These are phyloP conservation scores for Halichoeres trimaculatus DNA, from an alignment of 2,113 vertebrate genomes.

Conservation along the genomic window DNA sequence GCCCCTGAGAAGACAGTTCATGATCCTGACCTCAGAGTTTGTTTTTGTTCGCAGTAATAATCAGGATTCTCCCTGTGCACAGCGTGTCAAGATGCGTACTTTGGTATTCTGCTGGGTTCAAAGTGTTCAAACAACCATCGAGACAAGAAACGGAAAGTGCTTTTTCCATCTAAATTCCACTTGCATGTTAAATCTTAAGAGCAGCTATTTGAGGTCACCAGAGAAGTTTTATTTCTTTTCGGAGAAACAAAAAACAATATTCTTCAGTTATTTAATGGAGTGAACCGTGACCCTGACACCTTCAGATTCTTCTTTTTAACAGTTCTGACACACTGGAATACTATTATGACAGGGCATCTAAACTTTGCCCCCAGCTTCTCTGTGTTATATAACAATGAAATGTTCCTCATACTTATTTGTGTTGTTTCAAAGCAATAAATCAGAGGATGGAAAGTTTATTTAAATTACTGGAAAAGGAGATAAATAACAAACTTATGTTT, in stretches of 20 bases:
- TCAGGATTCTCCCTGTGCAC: slow-evolving; percentile 50
- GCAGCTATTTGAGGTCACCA: neutral
- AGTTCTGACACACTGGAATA: neutral
- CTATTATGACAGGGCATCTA: too few species aligned
- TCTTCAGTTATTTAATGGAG: neutral
- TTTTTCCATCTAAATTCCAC: neutral
- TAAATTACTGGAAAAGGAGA: too few species aligned
- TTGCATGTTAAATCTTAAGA: neutral
- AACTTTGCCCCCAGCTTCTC: neutral
- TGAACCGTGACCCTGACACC: neutral
- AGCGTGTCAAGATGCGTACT: slow-evolving; percentile 56
- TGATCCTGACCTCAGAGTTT: slow-evolving; percentile 62
- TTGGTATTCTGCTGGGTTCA: slow-evolving; percentile 36
- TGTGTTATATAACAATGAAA: neutral
- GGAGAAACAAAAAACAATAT: neutral
- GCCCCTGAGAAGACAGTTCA: slow-evolving; percentile 61
- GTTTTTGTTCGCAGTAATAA: slow-evolving; percentile 43
- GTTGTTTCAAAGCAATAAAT: too few species aligned
- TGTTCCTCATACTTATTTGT: too few species aligned
- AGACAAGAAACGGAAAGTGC: neutral
- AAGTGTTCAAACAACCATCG: slow-evolving; percentile 13
- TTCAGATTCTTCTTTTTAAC: neutral
- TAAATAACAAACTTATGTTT: too few species aligned
- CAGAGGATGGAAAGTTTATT: too few species aligned
- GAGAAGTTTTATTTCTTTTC: neutral